phyloP scores from a whole-genome alignment of 2,113 vertebrate species.

The Zosterops japonicus region DNA sequence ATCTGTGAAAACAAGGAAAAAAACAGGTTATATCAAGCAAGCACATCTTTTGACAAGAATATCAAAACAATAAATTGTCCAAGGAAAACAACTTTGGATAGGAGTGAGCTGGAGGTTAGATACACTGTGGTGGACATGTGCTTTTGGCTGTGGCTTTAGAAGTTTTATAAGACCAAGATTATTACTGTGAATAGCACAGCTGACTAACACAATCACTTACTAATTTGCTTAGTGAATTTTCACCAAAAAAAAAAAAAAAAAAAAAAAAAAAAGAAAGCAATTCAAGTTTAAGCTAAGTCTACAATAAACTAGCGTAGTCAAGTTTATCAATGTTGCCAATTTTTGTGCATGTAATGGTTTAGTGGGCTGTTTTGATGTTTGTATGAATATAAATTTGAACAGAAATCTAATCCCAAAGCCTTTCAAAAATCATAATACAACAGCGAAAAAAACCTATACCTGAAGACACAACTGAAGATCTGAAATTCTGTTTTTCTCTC shows the following conservation, averaged over 20 bases:
- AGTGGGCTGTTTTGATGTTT: neutral
- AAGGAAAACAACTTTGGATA: neutral
- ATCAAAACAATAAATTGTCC: neutral
- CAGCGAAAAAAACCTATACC: neutral
- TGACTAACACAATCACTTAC: neutral
- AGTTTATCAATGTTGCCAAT: neutral
- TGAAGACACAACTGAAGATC: neutral
- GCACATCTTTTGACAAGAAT: neutral
- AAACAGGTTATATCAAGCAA: neutral
- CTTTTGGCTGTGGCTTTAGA: neutral
- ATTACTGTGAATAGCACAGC: neutral
- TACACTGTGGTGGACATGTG: rapidly evolving
- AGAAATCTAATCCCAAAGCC: neutral
- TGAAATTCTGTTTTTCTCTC: neutral
- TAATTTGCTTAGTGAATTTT: neutral
- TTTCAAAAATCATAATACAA: neutral
- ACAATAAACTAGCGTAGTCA: neutral
- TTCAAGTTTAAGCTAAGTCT: neutral
- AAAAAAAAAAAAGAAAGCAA: neutral
- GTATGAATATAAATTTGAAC: neutral
- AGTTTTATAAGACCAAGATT: neutral
- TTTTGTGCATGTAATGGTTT: neutral
- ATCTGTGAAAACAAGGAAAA: constrained; percentile 76
- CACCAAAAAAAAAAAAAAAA: neutral
- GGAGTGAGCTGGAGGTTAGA: neutral